These are phyloP conservation scores for Liodrosophila aerea DNA, from an alignment of 2,888 invertebrate genomes.

Conservation along the genomic window DNA sequence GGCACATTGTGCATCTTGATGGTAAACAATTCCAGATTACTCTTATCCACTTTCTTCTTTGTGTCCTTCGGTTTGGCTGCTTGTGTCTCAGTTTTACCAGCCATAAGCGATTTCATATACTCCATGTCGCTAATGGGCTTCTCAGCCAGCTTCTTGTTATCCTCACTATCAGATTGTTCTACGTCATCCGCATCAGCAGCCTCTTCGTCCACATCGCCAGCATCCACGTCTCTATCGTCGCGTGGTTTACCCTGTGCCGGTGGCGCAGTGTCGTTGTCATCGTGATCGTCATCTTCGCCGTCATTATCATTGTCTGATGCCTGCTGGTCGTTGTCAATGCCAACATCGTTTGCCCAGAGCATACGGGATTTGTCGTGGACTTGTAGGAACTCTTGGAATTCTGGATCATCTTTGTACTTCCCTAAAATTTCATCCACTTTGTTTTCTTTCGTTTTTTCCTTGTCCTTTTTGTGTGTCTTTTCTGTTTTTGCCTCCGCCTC, in stretches of 20 bases:
- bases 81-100: slow-evolving; percentile 55
- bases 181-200: slow-evolving; percentile 81
- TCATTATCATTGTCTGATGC: slow-evolving; percentile 72
- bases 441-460: slow-evolving; percentile 79
- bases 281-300: slow-evolving; percentile 81
- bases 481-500: slow-evolving; percentile 79
- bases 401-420: slow-evolving; percentile 93
- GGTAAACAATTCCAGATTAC: slow-evolving; percentile 83
- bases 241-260: background rate
- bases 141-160: slow-evolving; percentile 85
- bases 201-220: slow-evolving; percentile 68
- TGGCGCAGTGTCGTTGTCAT: slow-evolving; percentile 36
- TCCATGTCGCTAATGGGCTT: slow-evolving; percentile 90
- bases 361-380: slow-evolving; percentile 87
- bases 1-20: slow-evolving; percentile 91
- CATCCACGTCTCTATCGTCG: slow-evolving; percentile 79
- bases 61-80: background rate
- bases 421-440: slow-evolving; percentile 87
- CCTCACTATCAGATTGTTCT: slow-evolving; percentile 84
- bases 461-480: slow-evolving; percentile 70
- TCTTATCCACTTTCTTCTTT: slow-evolving; percentile 78
- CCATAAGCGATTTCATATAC: slow-evolving; percentile 89
- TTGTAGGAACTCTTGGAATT: slow-evolving; percentile 94
- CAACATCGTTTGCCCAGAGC: slow-evolving; percentile 85
- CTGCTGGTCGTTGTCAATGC: slow-evolving; percentile 1